Base-by-base conservation (phyloP, 2,797 vertebrate species). In the Florisuga fusca region DNA sequence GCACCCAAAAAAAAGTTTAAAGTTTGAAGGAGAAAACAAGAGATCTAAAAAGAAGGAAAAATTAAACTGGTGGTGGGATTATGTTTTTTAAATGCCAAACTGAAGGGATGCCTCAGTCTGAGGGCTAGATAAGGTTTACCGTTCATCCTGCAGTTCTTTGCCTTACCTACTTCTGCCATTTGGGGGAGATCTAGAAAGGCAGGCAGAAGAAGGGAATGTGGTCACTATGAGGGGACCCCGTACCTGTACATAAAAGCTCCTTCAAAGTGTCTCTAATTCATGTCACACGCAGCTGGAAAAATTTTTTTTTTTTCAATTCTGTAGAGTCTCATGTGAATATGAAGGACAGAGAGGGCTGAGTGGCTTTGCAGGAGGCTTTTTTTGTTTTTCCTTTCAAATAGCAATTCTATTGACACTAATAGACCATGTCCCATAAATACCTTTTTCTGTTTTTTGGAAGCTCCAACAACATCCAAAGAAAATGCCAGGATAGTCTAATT, bases 191-290 rank as follows among this genome's bases (percentile, higher is more conserved):
- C n/a, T 15, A 68, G 45, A 51, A 21, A 57, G 11, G 12, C 21
- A 51, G 18, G 1, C 22, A 77, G 31, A 22, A 64, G 46, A 80
- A 75, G 53, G 43, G 21, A 71, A 66, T 3, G 13, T 63, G 67
- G 29, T 68, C 31, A 43, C 31, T 0, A 0, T 0, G 2, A 75
- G 29, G 25, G 4, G 31, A 88, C 16, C 8, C 26, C 18, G 34
- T 9, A 57, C 26, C 15, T 34, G 23, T 41, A 53, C 3, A 3
- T 21, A 79, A 46, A 51, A 53, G 26, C 33, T 84, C 50, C 55
- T 55, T 67, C 29, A 33, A n/a, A 67, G 36, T 55, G n/a, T 8
- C 43, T 53, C 7, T n/a, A 36, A 15, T 19, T 67, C 43, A 62
- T 26, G 17, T 34, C 51, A 78, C 29, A 22, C 43, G 26, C 57